Evolutionary conservation across 2,797 vertebrate genomes (phyloP).

Genomic region (Setipinna tenuifilis): DNA sequence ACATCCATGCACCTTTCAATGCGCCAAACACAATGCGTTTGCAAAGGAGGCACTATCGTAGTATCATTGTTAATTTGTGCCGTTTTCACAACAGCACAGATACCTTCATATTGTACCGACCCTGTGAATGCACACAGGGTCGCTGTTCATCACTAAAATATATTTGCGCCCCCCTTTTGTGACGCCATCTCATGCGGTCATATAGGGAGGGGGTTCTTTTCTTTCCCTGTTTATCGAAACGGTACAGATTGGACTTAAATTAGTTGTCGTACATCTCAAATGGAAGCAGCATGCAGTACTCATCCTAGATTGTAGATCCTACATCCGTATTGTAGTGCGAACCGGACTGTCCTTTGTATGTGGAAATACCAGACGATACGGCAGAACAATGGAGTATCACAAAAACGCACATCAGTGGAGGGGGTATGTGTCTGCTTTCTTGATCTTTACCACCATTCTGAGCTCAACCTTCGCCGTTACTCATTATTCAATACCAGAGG

Average conservation of each 20-base stretch:
- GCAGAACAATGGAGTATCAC: conserved; percentile 8
- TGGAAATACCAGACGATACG: background rate
- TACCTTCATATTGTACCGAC: background rate
- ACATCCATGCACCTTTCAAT: no score
- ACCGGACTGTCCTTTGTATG: background rate
- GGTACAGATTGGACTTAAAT: no score
- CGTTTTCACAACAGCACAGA: background rate
- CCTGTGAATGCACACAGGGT: conserved; percentile 25
- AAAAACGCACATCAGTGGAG: background rate
- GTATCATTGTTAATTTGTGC: background rate
- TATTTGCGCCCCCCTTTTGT: background rate
- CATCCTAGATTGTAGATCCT: no score
- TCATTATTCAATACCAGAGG: conserved; percentile 45
- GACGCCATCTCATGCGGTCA: background rate
- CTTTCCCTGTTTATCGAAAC: background rate
- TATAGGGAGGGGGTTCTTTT: background rate
- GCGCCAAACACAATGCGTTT: no score
- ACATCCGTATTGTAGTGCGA: background rate
- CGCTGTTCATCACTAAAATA: conserved; percentile 41
- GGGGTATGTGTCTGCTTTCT: conserved; percentile 31
- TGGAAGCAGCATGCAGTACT: no score
- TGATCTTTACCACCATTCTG: background rate
- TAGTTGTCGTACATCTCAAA: no score
- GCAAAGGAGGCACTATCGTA: no score
- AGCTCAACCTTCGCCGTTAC: background rate